Base-by-base conservation (phyloP, 2,797 vertebrate genomes). In the Hippocampus kuda region DNA sequence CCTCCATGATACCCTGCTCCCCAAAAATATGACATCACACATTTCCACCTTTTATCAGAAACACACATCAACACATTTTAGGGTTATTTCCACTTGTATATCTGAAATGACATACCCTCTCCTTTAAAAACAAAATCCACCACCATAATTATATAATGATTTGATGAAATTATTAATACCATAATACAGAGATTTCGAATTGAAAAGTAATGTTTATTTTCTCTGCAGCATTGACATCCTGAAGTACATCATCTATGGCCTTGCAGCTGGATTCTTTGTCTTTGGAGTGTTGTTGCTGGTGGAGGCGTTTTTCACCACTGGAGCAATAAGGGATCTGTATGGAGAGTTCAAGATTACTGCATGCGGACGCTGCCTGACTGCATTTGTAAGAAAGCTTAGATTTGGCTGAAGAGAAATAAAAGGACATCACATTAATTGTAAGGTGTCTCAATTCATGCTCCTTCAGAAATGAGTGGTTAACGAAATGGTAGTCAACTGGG, bases 261-360 rank as follows among this genome's bases (percentile, higher is more conserved):
- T 98, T 62, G 97, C 96, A 70, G 94, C 94, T 79, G 96, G 95
- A 5, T 99, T 98, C 90, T 98, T 99, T 83, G 92, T 98, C 73
- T 98, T 98, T 7, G 97, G 96, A 66, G 95, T 99, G 83, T 90
- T 99, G 84, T 85, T 99, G 89, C 94, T 99, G 92, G 95, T 98
- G 75, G 97, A 99, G 84, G 97, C 96, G 30, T 99, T 99, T 84
- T 99, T 98, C 90, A 98, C 95, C 84, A 99, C 96, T 5, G 96
- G 97, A 26, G 97, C 97, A 77, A 98, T 99, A 77, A 93, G 96
- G 73, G 97, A 98, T 84, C 95, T 99, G 62, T 98, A 99, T 30
- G 96, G 97, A 27, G 97, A 98, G 87, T 98, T 98, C 89, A 98
- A 98, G 91, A 98, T 98, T 90, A 94, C 95, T 56, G 93, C 93